phyloP scores from a whole-genome alignment of 2,797 vertebrate species.

The Xiphophorus birchmanni region DNA sequence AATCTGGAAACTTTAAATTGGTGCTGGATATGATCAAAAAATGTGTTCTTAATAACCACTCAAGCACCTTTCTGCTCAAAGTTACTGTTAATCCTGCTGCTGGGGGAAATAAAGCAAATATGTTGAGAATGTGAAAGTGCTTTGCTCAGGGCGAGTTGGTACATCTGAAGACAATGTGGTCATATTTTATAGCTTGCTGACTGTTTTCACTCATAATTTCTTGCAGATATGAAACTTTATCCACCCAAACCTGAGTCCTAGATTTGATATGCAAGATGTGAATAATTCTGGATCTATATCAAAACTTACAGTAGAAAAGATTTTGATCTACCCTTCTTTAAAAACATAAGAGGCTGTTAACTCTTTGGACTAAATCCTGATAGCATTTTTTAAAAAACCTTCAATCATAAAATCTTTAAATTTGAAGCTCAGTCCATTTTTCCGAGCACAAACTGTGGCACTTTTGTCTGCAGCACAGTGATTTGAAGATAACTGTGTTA shows the following conservation, averaged over 20 bases:
- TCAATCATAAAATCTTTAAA: conserved; percentile 18
- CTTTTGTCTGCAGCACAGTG: conserved; percentile 28
- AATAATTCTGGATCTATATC: neutral
- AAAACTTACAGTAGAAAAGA: neutral
- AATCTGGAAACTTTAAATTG: neutral
- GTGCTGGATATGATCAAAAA: neutral
- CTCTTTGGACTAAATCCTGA: neutral
- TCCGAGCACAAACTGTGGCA: conserved; percentile 9
- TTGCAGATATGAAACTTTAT: conserved; percentile 23
- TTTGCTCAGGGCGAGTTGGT: conserved; percentile 4
- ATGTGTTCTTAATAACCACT: neutral
- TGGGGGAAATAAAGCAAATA: conserved; percentile 30
- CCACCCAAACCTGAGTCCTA: conserved; percentile 24
- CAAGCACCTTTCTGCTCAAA: neutral
- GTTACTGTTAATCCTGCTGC: neutral
- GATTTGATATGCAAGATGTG: neutral
- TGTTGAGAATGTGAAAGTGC: conserved; percentile 18
- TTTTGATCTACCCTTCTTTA: neutral
- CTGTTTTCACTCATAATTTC: conserved; percentile 35
- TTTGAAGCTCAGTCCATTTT: conserved; percentile 14
- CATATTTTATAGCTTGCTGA: conserved; percentile 21
- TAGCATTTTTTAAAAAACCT: neutral
- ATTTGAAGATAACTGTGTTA: conserved; percentile 61
- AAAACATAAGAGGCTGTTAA: neutral
- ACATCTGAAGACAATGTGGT: conserved; percentile 30